A percentile compares a stretch with the other conserved stretches of the same genome.
Conservation (phyloP, 2,888 invertebrate species). For the Cremastinae sp. region DNA sequence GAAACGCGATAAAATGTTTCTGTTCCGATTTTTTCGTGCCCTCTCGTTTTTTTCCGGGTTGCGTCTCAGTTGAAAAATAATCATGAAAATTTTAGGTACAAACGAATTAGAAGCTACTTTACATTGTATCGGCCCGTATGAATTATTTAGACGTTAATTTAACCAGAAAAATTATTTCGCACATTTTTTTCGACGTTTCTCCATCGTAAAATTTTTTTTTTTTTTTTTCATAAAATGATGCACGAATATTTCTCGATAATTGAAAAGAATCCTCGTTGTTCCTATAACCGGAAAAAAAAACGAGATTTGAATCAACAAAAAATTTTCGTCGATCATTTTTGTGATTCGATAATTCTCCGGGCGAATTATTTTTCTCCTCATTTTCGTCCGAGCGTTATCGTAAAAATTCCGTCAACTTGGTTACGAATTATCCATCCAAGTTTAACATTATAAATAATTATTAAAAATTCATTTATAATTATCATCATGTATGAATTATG, state of each 20-base stretch:
- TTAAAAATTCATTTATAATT: slow-evolving; percentile 22
- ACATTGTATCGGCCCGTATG: slow-evolving; percentile 19
- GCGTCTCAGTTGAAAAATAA: slow-evolving; percentile 28
- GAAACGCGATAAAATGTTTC: no score
- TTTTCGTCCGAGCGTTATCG: slow-evolving; percentile 24
- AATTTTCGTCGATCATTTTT: slow-evolving; percentile 37
- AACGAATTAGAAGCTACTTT: slow-evolving; percentile 56
- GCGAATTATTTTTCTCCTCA: slow-evolving; percentile 19
- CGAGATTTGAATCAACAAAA: slow-evolving; percentile 28
- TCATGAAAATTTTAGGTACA: slow-evolving; percentile 56
- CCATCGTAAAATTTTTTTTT: slow-evolving; percentile 3
- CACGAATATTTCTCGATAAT: slow-evolving; percentile 40
- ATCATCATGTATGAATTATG: slow-evolving; percentile 18
- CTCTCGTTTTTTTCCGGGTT: slow-evolving; percentile 25
- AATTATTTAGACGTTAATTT: slow-evolving; percentile 32
- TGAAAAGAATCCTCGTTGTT: slow-evolving; percentile 33
- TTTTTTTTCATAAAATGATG: slow-evolving; percentile 44
- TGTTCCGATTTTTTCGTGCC: slow-evolving; percentile 11
- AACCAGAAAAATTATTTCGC: slow-evolving; percentile 32
- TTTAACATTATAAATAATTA: slow-evolving; percentile 15
- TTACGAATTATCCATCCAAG: neutral
- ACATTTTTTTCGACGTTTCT: slow-evolving; percentile 39
- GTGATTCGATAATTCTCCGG: slow-evolving; percentile 40
- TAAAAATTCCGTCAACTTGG: slow-evolving; percentile 4
- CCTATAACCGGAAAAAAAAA: slow-evolving; percentile 21